Conservation (phyloP, 2,113 vertebrate genomes). For the Rhabdornis inornatus region DNA sequence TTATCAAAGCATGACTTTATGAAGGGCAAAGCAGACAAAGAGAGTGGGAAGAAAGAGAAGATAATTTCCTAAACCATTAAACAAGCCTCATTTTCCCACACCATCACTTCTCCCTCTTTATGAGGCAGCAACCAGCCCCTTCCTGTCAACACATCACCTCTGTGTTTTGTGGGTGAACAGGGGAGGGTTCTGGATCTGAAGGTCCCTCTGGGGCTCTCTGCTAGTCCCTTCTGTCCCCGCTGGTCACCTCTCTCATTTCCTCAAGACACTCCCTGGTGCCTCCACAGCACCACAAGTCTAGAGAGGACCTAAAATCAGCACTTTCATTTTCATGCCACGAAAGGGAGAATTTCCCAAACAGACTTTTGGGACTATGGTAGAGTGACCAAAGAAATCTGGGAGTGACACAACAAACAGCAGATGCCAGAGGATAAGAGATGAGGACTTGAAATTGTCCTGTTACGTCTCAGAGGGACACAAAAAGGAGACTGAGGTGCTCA, state of each 20-base stretch:
- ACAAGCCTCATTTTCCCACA: background rate
- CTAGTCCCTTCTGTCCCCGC: background rate
- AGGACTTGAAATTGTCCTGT: background rate
- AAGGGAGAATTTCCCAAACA: background rate
- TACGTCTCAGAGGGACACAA: rapidly evolving
- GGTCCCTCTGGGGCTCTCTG: background rate
- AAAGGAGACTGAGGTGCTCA: background rate
- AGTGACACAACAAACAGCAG: background rate
- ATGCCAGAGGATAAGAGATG: background rate
- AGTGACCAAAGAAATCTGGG: background rate
- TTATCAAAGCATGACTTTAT: background rate
- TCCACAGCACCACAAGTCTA: background rate
- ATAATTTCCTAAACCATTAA: background rate
- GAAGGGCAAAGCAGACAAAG: background rate
- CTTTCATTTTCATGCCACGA: background rate
- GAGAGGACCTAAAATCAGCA: background rate
- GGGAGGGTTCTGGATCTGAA: background rate
- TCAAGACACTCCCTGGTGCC: background rate
- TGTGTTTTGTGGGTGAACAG: background rate
- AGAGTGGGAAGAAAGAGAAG: background rate
- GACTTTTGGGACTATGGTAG: background rate
- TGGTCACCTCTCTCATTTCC: background rate
- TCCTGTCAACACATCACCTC: background rate
- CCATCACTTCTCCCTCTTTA: background rate
- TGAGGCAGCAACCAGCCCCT: background rate